Evolutionary conservation across 2,113 vertebrate genomes (phyloP), one percentile per base, ranked within the genome.

Genomic region (Circaetus cinerascens): DNA sequence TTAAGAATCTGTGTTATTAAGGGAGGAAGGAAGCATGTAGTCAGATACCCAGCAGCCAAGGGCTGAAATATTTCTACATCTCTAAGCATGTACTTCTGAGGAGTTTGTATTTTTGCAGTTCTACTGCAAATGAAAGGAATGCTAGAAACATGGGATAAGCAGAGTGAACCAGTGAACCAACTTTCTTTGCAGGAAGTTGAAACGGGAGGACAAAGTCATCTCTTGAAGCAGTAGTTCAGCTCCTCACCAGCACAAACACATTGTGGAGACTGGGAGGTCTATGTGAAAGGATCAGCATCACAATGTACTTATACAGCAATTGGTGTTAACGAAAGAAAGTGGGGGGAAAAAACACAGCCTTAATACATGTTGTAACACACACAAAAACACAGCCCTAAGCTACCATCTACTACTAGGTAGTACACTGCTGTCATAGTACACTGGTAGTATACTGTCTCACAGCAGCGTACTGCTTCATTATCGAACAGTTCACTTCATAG

Each of bases 271-370:
- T 21, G 17, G 11, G 66, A 91, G 21, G 48, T 45, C 56, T 57
- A 5, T 5, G 29, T 7, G 22, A 66, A 53, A 64, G 48, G 34
- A 73, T 62, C 43, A 53, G 63, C 32, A 77, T 23, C 57, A 34
- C 59, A 30, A 30, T 1, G 9, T 27, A 56, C 17, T 55, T n/a
- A 43, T 1, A 55, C 3, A 50, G 59, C n/a, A 67, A 71, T 45
- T 30, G 38, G 19, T 2, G 14, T 43, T 40, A 50, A 38, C 0
- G 1, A 41, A 91, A 73, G 36, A 29, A 27, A 34, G 45, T 1
- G 5, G 12, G 2, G 22, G 8, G 9, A 0, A 3, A 20, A 10
- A 16, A 15, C 48, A 2, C 2, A 1, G 23, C 27, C 40, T 45
- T 59, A 40, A 60, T 21, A 59, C 45, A n/a, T 9, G 0, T 10